phyloP scores from a whole-genome alignment of 2,888 invertebrate species.

The Ochropacha duplaris region DNA sequence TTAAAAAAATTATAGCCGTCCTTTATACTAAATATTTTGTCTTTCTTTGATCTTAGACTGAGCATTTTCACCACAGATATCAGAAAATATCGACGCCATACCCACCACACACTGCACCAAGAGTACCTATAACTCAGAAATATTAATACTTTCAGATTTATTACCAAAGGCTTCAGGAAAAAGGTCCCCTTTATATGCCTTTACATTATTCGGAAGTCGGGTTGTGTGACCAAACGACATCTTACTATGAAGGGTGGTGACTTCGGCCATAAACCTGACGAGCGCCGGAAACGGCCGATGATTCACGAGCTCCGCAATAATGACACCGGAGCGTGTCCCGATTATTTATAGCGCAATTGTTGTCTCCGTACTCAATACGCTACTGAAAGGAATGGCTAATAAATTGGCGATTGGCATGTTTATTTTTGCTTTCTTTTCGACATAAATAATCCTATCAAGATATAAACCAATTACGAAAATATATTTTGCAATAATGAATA shows the following conservation, averaged over 20 bases:
- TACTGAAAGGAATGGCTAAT: slow-evolving; percentile 29
- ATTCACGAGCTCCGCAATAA: slow-evolving; percentile 28
- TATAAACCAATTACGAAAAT: not conserved
- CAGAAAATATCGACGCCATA: no score
- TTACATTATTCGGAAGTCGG: not conserved
- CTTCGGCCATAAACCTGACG: not conserved
- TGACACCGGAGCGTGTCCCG: slow-evolving; percentile 10
- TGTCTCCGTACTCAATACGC: slow-evolving; percentile 32
- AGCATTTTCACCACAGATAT: no score
- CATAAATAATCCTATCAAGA: not conserved
- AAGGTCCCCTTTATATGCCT: not conserved
- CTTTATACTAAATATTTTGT: no score
- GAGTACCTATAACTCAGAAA: no score
- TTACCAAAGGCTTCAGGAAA: not conserved
- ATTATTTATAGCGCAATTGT: slow-evolving; percentile 33
- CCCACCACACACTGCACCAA: no score
- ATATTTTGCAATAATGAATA: no score
- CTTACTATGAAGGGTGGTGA: not conserved
- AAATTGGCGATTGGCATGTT: not conserved
- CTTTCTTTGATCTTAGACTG: no score
- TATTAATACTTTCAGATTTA: not conserved
- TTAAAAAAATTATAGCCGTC: no score
- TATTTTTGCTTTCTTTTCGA: not conserved
- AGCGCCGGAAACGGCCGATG: slow-evolving; percentile 22
- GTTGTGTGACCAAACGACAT: not conserved